phyloP scores from a whole-genome alignment of 2,888 invertebrate species.

The Diarsia mendica region DNA sequence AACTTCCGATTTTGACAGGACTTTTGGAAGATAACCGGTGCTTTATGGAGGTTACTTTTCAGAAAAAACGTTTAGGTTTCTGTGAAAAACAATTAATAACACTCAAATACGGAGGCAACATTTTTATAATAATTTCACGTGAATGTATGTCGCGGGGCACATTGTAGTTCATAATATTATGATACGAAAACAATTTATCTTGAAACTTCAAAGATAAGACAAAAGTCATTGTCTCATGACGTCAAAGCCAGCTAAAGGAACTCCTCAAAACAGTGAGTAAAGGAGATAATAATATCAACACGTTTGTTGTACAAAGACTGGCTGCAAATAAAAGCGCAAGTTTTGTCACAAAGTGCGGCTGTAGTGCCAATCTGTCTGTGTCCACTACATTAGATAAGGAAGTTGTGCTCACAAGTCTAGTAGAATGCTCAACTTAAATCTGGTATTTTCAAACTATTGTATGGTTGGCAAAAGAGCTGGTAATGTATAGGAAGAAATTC shows the following conservation, averaged over 20 bases:
- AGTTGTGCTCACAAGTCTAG: constrained; percentile 3
- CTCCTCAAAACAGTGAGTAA: not conserved
- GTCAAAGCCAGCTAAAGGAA: not conserved
- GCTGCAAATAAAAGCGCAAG: constrained; percentile 30
- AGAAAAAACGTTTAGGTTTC: no score
- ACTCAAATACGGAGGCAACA: no score
- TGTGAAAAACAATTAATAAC: no score
- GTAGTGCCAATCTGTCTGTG: constrained; percentile 21
- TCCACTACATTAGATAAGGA: constrained; percentile 29
- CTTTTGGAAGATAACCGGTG: no score
- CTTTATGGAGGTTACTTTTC: no score
- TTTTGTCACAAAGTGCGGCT: constrained; percentile 15
- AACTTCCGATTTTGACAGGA: no score
- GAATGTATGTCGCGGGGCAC: no score
- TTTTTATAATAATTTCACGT: no score
- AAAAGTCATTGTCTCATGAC: not conserved
- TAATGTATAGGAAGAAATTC: no score
- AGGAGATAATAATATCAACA: not conserved
- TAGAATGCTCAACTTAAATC: not conserved
- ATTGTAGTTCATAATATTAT: no score
- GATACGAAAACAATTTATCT: not conserved
- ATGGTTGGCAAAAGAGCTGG: not conserved
- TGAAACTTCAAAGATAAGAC: not conserved
- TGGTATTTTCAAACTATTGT: not conserved
- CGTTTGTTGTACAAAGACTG: constrained; percentile 16